phyloP scores from a whole-genome alignment of 2,888 invertebrate species.

The Sinodicranocentrus sp. region DNA sequence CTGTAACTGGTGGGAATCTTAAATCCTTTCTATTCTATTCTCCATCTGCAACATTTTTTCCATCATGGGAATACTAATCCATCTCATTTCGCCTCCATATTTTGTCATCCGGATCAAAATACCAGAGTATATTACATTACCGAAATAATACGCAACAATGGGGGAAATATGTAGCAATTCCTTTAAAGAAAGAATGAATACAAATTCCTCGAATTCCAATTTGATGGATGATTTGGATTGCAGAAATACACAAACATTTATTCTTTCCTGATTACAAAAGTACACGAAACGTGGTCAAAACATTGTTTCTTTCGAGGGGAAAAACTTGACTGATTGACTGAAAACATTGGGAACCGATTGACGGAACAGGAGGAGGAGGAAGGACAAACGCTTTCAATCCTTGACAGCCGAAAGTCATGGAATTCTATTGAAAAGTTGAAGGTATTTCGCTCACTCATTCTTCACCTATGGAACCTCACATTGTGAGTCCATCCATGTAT shows the following conservation, averaged over 20 bases:
- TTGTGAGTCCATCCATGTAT: too few species aligned
- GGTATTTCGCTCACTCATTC: conserved; percentile 29
- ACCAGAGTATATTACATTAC: not conserved
- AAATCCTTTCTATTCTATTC: not conserved
- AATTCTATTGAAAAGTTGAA: conserved; percentile 54
- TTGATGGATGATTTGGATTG: conserved; percentile 46
- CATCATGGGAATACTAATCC: not conserved
- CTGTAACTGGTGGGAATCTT: not conserved
- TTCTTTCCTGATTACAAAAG: not conserved
- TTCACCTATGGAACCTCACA: too few species aligned
- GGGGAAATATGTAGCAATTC: not conserved
- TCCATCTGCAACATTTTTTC: not conserved
- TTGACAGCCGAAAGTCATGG: conserved; percentile 74
- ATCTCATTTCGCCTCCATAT: not conserved
- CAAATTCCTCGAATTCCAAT: conserved; percentile 50
- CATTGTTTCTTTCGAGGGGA: conserved; percentile 7
- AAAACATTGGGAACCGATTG: conserved; percentile 48
- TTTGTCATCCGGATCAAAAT: too few species aligned
- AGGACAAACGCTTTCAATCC: conserved; percentile 66
- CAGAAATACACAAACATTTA: conserved; percentile 15
- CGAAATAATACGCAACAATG: not conserved
- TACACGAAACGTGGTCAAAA: not conserved
- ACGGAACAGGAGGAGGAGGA: conserved; percentile 45
- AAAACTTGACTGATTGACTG: conserved; percentile 66
- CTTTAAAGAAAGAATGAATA: conserved; percentile 36